Base-by-base conservation (phyloP, 2,888 invertebrate genomes). In the Drosophila parthenogenetica region DNA sequence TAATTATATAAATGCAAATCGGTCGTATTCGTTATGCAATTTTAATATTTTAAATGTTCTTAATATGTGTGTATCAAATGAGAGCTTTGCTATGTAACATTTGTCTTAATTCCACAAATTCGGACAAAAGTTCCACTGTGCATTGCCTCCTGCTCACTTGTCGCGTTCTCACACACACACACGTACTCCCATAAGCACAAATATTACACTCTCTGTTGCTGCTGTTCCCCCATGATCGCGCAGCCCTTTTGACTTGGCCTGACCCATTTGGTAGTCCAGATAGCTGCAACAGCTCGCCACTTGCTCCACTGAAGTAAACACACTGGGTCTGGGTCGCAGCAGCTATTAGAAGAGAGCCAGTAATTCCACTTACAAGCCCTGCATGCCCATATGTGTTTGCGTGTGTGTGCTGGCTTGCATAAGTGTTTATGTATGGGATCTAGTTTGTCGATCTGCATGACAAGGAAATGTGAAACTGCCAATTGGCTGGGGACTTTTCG, bases 301-400 rank as follows among this genome's bases (percentile, higher is more conserved):
- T 79, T 77, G 74, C 74, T 73, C 78, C 46, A 70, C 49, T 79
- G 55, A 68, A 76, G 65, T 61, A 53, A 84, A 80, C 80, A 86
- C 86, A 87, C 67, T 84, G 84, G 84, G 84, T 84, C 88, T 84
- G 88, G 84, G 88, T 84, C 86, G 84, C 69, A 55, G 37, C 61
- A 48, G 45, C 75, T 72, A 74, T 70, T 79, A 59, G 50, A 59
- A 53, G 69, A 70, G 74, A 50, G 66, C 40, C 45, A 42, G 40
- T 29, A 50, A 39, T 54, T 22, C 46, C 10, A 55, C 37, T 11
- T 22, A 37, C 22, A 51, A 25, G 17, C 43, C 32, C 74, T 58
- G 25, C 43, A 42, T 19, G 29, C 45, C 10, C 11, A 32, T n/a
- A 40, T 42, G 43, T 16, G 22, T 7, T n/a, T 42, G 8, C 7